phyloP scores from a whole-genome alignment of 1,140 invertebrate genomes.

The Drosophila paulistorum region DNA sequence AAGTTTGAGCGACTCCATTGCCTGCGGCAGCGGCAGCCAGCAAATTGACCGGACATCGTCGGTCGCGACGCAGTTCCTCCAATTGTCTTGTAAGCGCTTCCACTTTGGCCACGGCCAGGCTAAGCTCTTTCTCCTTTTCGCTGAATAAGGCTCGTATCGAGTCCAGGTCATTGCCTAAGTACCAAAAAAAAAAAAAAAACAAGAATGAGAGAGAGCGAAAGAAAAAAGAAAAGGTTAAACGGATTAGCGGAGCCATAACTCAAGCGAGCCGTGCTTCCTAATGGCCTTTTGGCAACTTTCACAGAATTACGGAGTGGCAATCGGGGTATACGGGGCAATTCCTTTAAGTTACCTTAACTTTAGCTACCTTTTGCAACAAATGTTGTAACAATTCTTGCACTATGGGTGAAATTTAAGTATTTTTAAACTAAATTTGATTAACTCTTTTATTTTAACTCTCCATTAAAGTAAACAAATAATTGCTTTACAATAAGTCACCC shows the following conservation, averaged over 20 bases:
- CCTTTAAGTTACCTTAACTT: slow-evolving; percentile 4
- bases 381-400: neutral
- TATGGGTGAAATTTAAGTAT: too few relatives aligned
- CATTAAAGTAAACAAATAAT: too few relatives aligned
- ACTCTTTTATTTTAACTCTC: too few relatives aligned
- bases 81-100: slow-evolving; percentile 96
- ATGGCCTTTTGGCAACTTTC: slow-evolving; percentile 11
- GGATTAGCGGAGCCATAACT: slow-evolving; percentile 42
- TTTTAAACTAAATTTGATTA: too few relatives aligned
- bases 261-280: slow-evolving; percentile 7
- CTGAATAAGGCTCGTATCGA: slow-evolving; percentile 97
- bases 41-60: slow-evolving; percentile 83
- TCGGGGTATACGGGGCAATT: neutral
- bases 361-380: neutral
- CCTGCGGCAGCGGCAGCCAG: slow-evolving; percentile 57
- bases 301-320: too few relatives aligned
- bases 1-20: slow-evolving; percentile 83
- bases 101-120: slow-evolving; percentile 96
- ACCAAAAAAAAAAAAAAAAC: slow-evolving; percentile 45
- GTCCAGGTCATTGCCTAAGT: slow-evolving; percentile 95
- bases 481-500: too few relatives aligned
- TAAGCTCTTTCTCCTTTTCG: slow-evolving; percentile 98
- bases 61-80: slow-evolving; percentile 91
- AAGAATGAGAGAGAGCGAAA: neutral
- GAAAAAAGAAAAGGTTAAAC: slow-evolving; percentile 27